Evolutionary conservation across 2,797 vertebrate genomes (phyloP).

Genomic region (Mormyrops boulengeri): DNA sequence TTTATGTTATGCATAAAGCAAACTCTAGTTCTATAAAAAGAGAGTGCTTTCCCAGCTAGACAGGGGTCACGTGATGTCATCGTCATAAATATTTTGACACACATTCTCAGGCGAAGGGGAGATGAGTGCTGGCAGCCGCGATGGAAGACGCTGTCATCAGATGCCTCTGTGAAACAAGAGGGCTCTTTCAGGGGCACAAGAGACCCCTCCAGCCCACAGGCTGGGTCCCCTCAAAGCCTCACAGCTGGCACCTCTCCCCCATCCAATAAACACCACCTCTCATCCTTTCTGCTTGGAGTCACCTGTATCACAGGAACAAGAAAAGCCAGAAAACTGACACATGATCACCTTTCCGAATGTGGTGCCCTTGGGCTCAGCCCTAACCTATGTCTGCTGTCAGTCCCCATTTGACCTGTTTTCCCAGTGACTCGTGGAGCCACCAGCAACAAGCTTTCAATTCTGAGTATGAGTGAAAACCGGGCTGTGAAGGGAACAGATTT

Average conservation of each 20-base stretch:
- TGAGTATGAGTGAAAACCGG: background rate
- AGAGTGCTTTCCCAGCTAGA: background rate
- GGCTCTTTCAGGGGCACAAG: background rate
- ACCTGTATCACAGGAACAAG: background rate
- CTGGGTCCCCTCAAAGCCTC: background rate
- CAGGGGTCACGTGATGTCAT: background rate
- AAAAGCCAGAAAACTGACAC: slow-evolving; percentile 5
- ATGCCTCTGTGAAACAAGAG: background rate
- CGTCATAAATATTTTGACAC: background rate
- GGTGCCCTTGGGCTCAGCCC: background rate
- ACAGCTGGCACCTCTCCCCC: background rate
- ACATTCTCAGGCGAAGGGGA: background rate
- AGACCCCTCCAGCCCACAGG: background rate
- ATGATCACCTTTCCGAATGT: background rate
- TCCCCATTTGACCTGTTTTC: background rate
- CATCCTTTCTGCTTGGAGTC: background rate
- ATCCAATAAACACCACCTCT: background rate
- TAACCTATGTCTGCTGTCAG: background rate
- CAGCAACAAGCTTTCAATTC: background rate
- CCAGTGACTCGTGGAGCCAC: background rate
- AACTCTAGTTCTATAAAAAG: background rate
- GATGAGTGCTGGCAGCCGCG: background rate
- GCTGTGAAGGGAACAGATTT: background rate
- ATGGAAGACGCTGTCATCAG: background rate
- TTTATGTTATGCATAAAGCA: background rate